Conservation (phyloP, 1,140 invertebrate genomes). For the Sesamia nonagrioides region DNA sequence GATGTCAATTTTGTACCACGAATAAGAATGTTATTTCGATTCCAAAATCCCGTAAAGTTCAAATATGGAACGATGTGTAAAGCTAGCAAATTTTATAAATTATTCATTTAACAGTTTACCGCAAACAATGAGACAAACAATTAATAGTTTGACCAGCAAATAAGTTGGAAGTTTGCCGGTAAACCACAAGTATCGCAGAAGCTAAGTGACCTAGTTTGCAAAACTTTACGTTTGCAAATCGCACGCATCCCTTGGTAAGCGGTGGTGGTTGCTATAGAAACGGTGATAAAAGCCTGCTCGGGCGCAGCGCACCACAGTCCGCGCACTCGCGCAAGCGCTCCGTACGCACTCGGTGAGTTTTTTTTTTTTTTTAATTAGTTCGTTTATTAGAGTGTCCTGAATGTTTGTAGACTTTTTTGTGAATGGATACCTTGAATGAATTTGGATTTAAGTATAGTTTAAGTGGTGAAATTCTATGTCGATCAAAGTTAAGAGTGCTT, state of each 20-base stretch:
- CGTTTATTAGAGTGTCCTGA: not conserved
- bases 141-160: constrained; percentile 20
- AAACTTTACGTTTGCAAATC: constrained; percentile 42
- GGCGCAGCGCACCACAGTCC: constrained; percentile 64
- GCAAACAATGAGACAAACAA: constrained; percentile 24
- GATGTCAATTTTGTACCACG: no score
- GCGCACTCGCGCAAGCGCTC: constrained; percentile 72
- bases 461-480: not conserved
- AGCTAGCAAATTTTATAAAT: not conserved
- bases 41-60: no score
- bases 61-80: no score
- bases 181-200: constrained; percentile 32
- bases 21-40: no score
- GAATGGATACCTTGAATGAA: not conserved
- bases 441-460: not conserved
- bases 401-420: not conserved
- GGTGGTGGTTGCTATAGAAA: constrained; percentile 69
- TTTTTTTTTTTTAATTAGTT: constrained; percentile 28
- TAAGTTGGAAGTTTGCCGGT: constrained; percentile 5
- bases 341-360: constrained; percentile 82
- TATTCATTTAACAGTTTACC: not conserved
- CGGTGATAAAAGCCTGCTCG: constrained; percentile 72
- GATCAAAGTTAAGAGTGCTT: not conserved
- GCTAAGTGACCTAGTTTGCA: constrained; percentile 24
- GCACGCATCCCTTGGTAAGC: constrained; percentile 71